Base-by-base conservation (phyloP, 2,888 invertebrate species). In the Drosophila crucigera region DNA sequence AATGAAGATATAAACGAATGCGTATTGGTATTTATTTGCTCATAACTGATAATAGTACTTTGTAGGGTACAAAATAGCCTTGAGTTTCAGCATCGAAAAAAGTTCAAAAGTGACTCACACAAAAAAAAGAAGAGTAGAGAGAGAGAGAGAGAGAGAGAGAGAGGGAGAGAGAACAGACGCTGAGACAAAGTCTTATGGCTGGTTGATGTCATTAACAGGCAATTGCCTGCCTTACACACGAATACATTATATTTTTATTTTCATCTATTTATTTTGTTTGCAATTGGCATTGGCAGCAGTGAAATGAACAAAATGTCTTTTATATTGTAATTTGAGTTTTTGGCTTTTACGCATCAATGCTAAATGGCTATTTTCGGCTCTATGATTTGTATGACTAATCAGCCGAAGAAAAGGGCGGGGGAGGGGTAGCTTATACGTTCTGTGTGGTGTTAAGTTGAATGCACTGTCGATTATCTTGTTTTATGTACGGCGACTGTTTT, bases 341-440 rank as follows among this genome's bases (percentile, higher is more conserved):
- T 68, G 73, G 55, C 80, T 68, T 86, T 75, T 70, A 82, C 87
- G 87, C 87, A 73, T 84, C 84, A 85, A 82, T 85, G 85, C 80
- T 84, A 78, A 47, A 41, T 68, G n/a, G 67, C 74, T 84, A 85
- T 84, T 85, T 85, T 72, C 30, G 81, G 81, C 28, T 47, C 49
- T 64, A 67, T 76, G 77, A 76, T 66, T 80, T 61, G 62, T 61
- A 52, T 78, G 76, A 80, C 76, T 78, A 71, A 76, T 79, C 61
- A 43, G 43, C 7, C 49, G 55, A 54, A 56, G 54, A n/a, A 50
- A 3, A 16, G 3, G 7, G 4, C 2, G 16, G 28, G 11, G 11
- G 11, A 11, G 16, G 19, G 19, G 53, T 19, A 19, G 19, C 37
- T 33, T 37, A 28, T 55, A 30, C 59, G 60, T 72, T 60, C 68